Conservation (phyloP, 2,113 vertebrate genomes). For the Buteo buteo region DNA sequence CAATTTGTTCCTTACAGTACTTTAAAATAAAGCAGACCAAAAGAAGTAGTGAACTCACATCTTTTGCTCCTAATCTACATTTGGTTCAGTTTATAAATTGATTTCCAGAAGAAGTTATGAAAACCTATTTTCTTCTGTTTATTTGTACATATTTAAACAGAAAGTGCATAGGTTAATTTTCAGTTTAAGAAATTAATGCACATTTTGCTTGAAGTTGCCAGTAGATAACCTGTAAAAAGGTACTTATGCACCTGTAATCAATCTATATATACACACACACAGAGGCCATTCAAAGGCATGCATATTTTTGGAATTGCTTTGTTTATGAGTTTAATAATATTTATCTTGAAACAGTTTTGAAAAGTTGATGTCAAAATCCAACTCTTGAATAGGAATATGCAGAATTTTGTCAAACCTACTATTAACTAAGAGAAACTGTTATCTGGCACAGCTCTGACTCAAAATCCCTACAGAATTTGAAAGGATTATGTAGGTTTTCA, state of each 20-base stretch:
- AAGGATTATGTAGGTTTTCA: slow-evolving; percentile 4
- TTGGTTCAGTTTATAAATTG: background rate
- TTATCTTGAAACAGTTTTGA: background rate
- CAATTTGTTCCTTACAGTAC: background rate
- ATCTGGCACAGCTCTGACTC: background rate
- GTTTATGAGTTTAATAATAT: background rate
- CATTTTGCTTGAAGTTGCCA: background rate
- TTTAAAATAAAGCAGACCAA: background rate
- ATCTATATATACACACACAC: background rate
- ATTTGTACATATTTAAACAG: background rate
- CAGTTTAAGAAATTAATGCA: background rate
- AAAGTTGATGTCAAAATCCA: background rate
- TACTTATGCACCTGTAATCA: background rate
- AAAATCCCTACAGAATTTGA: background rate
- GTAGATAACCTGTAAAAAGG: background rate
- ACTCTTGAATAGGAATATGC: background rate
- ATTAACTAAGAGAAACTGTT: background rate
- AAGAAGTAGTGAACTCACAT: background rate
- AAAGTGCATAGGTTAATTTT: background rate
- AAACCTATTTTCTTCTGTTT: background rate
- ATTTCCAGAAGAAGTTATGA: background rate
- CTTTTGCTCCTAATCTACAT: background rate
- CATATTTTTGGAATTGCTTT: background rate
- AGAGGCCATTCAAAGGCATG: background rate
- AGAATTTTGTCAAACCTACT: background rate